Evolutionary conservation across 2,797 vertebrate genomes (phyloP).

Genomic region (Danio tinwini): DNA sequence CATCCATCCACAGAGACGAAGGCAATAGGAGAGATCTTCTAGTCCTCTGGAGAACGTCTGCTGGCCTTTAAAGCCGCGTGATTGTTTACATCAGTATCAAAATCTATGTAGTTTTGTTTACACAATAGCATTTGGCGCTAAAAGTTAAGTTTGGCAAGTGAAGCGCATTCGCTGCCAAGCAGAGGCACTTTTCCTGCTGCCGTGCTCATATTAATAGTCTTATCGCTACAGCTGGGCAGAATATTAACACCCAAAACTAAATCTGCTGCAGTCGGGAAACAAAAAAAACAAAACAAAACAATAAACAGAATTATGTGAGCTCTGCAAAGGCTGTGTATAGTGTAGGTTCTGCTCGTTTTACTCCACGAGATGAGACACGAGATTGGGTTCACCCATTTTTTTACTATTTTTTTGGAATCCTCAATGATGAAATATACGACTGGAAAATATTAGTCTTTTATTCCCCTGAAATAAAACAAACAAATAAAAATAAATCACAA

Average conservation of each 20-base stretch:
- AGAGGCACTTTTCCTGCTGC: constrained; percentile 6
- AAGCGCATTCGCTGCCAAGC: constrained; percentile 12
- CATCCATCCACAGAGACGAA: not conserved
- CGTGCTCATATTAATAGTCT: constrained; percentile 34
- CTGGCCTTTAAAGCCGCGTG: constrained; percentile 22
- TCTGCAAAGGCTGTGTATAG: not conserved
- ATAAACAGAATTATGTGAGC: not conserved
- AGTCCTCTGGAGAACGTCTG: constrained; percentile 20
- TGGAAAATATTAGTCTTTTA: no score
- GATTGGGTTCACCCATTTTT: no score
- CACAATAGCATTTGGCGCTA: constrained; percentile 28
- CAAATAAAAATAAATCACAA: no score
- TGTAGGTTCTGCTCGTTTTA: no score
- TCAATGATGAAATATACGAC: no score
- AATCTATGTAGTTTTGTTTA: constrained; percentile 46
- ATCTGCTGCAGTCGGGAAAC: not conserved
- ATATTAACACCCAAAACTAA: constrained; percentile 20
- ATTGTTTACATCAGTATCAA: constrained; percentile 38
- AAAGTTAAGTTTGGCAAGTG: constrained; percentile 26
- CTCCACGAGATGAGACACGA: no score
- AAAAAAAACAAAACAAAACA: no score
- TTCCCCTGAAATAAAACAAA: no score
- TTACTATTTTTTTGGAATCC: no score
- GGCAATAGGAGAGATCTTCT: not conserved
- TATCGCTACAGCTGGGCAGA: constrained; percentile 15